These are phyloP conservation scores for Polypedilum pembai DNA, from an alignment of 1,140 invertebrate species.

Conservation along the genomic window DNA sequence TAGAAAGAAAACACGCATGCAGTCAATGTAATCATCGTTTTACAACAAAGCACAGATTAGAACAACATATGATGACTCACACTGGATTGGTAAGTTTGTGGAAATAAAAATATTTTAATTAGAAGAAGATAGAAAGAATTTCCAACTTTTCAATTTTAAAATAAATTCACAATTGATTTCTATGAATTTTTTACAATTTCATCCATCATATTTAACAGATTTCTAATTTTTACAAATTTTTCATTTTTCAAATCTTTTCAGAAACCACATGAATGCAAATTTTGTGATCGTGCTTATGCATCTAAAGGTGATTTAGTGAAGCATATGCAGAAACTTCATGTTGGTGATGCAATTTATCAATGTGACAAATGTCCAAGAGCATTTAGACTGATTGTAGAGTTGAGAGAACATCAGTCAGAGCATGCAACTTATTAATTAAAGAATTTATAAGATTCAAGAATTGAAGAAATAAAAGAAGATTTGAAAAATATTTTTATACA, in stretches of 20 bases:
- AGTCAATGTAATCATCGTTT: background rate
- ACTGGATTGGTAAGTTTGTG: constrained; percentile 3
- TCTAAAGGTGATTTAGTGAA: background rate
- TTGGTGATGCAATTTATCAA: constrained; percentile 23
- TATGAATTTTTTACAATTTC: too few species aligned
- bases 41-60: background rate
- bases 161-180: too few species aligned
- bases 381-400: background rate
- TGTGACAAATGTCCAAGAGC: constrained; percentile 2
- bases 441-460: too few species aligned
- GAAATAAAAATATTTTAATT: too few species aligned
- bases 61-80: background rate
- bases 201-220: background rate
- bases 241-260: background rate
- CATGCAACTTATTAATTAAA: background rate
- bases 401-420: background rate
- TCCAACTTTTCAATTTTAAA: too few species aligned
- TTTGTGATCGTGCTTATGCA: constrained; percentile 19
- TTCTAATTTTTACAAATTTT: too few species aligned
- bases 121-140: too few species aligned
- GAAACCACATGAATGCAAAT: constrained; percentile 14
- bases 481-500: too few species aligned
- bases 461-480: too few species aligned
- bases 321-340: background rate
- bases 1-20: background rate